Evolutionary conservation across 1,140 invertebrate species (phyloP), one percentile per base, ranked within the genome.

Genomic region (Drosophila bifasciata): DNA sequence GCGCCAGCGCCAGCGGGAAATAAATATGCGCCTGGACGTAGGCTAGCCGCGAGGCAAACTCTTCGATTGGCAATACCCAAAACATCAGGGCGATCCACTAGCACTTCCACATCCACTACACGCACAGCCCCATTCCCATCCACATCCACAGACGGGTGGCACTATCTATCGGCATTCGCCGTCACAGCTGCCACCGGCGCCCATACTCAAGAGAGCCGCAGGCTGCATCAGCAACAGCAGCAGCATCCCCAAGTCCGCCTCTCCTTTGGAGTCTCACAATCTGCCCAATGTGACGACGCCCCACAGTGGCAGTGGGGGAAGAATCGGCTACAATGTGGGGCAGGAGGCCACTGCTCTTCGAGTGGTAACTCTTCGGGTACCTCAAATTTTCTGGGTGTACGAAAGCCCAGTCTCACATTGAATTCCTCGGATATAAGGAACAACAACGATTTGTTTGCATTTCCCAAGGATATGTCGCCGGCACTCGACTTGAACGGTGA

Each of bases 1-100:
- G 19, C 4, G 19, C 19, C 62, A 36, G 16, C 63, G 45, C 58
- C 51, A 51, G 9, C 63, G 36, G 66, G 40, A 55, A 84, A 91
- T 79, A 85, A 89, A 63, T 91, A 79, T 53, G 86, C 90, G 90
- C 90, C 90, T 88, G 88, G 88, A 79, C 90, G 90, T 74, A 88
- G 89, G 45, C 76, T 91, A 78, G 90, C 90, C 7, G 90, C 90
- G 2, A 52, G 90, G 11, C 90, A 91, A 63, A 90, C 90, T 2
- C 57, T 91, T 1, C 81, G 89, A 2, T 59, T 91, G 58, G 90
- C 90, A 4, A 91, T 91, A 74, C 90, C 90, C 36, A 91, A 91
- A 91, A 23, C 88, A 79, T 74, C 86, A 79, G 68, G 81, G 76
- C 52, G 89, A 88, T 39, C 66, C 58, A 9, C 45, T 56, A 25